Percentiles rank a stretch among this genome's conserved stretches.
phyloP scores from a whole-genome alignment of 1,140 invertebrate species.

The Ylistrum balloti region DNA sequence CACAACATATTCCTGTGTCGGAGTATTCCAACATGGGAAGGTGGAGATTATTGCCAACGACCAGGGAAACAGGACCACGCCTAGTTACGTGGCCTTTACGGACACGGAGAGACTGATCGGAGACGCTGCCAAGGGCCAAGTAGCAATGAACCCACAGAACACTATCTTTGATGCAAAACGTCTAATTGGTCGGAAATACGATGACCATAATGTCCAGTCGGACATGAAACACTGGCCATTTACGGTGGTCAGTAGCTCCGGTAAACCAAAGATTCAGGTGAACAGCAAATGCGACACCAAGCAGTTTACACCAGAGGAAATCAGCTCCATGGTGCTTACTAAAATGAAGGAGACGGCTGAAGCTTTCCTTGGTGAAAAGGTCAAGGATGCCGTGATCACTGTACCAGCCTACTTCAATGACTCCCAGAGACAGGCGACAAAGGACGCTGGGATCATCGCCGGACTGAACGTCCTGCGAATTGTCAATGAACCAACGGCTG shows the following conservation, averaged over 20 bases:
- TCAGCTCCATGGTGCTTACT: constrained; percentile 92
- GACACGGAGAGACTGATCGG: constrained; percentile 94
- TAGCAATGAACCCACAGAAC: constrained; percentile 95
- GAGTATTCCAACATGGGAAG: constrained; percentile 87
- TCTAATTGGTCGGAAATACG: constrained; percentile 95
- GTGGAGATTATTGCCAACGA: constrained; percentile 96
- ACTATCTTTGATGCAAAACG: constrained; percentile 93
- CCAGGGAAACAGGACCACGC: constrained; percentile 94
- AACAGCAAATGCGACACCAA: constrained; percentile 94
- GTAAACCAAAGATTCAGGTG: constrained; percentile 88
- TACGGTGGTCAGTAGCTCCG: constrained; percentile 73
- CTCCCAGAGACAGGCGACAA: constrained; percentile 81
- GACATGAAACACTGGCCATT: constrained; percentile 98
- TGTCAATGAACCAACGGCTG: constrained; percentile 84
- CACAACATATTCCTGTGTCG: constrained; percentile 85
- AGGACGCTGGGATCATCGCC: constrained; percentile 82
- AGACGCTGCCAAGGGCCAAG: constrained; percentile 87
- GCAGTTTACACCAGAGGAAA: constrained; percentile 94
- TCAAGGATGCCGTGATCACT: constrained; percentile 81
- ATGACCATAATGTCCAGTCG: constrained; percentile 92
- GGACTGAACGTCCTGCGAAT: constrained; percentile 84
- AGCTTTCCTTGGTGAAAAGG: constrained; percentile 90
- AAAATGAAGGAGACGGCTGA: constrained; percentile 96
- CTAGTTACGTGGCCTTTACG: constrained; percentile 93
- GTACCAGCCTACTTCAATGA: constrained; percentile 83